Evolutionary conservation across 2,888 invertebrate genomes (phyloP), one percentile per base, ranked within the genome.

Genomic region (Belgica antarctica): DNA sequence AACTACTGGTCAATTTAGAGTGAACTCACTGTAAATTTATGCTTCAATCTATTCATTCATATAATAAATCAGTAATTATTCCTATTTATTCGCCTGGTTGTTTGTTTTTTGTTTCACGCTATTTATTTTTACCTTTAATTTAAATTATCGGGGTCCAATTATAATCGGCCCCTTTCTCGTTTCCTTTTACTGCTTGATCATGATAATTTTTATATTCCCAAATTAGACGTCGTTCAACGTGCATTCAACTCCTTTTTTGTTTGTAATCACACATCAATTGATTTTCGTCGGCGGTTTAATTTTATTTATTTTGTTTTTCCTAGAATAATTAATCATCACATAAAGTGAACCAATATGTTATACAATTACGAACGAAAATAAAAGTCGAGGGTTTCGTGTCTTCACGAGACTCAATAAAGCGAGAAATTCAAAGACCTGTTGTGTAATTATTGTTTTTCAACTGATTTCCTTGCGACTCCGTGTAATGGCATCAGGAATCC

Each of bases 271-370:
- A 10, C 41, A 41, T n/a, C 41, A n/a, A n/a, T 41, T 15, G 34
- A 41, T 12, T 15, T 41, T 34, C 34, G 34, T 34, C 12, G 7
- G 34, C 12, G 34, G 34, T 7, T 41, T 41, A 3, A 41, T 41
- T 41, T 15, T n/a, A 41, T 10, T 8, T 8, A 7, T 7, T 19
- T 7, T 52, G 17, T 5, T 3, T 52, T 3, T 22, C 15, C n/a
- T 59, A 59, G 59, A 59, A 59, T 59, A 59, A 59, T 59, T 59
- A 59, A 59, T 59, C 59, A 59, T 25, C 27, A 52, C 17, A 22
- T 12, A 15, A 46, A 46, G 10, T 31, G 41, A 59, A 59, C 25
- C 27, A 27, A 59, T 27, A 59, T 59, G 27, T 59, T 59, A 25
- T 24, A 4, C 2, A 59, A 24, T 27, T 5, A 10, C 12, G n/a